phyloP scores from a whole-genome alignment of 2,113 vertebrate genomes.

The Azemiops feae region DNA sequence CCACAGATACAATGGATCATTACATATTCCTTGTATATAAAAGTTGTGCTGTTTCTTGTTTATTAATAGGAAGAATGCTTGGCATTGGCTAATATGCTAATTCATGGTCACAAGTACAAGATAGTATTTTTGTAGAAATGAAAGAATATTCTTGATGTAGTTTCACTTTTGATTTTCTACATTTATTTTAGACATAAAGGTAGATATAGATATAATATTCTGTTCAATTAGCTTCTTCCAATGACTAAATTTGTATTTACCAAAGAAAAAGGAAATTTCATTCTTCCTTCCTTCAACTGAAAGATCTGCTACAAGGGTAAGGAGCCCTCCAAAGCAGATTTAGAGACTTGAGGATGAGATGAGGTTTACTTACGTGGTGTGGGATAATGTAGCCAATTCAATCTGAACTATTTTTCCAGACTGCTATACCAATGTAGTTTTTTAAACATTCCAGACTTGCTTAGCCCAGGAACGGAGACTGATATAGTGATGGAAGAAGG shows the following conservation, averaged over 20 bases:
- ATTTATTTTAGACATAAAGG: neutral
- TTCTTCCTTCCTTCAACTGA: neutral
- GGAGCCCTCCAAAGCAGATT: neutral
- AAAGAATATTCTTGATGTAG: neutral
- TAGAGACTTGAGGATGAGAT: neutral
- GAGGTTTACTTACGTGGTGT: neutral
- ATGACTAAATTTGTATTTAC: neutral
- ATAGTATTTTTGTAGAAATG: neutral
- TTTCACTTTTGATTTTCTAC: constrained; percentile 12
- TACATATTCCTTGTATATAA: neutral
- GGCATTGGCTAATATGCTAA: neutral
- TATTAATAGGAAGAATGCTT: neutral
- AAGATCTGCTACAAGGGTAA: neutral
- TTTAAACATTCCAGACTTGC: constrained; percentile 77
- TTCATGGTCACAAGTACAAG: neutral
- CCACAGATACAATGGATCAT: neutral
- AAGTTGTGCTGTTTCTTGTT: neutral
- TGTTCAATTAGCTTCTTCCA: neutral
- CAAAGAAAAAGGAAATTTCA: neutral
- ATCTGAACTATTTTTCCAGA: neutral
- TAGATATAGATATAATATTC: neutral
- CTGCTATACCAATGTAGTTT: constrained; percentile 10
- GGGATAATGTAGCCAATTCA: neutral
- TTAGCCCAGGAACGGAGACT: constrained; percentile 89
- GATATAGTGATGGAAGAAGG: constrained; percentile 90